Percentiles rank a stretch among this genome's conserved stretches.
phyloP scores from a whole-genome alignment of 2,797 vertebrate genomes.

The Fistularia commersonii region DNA sequence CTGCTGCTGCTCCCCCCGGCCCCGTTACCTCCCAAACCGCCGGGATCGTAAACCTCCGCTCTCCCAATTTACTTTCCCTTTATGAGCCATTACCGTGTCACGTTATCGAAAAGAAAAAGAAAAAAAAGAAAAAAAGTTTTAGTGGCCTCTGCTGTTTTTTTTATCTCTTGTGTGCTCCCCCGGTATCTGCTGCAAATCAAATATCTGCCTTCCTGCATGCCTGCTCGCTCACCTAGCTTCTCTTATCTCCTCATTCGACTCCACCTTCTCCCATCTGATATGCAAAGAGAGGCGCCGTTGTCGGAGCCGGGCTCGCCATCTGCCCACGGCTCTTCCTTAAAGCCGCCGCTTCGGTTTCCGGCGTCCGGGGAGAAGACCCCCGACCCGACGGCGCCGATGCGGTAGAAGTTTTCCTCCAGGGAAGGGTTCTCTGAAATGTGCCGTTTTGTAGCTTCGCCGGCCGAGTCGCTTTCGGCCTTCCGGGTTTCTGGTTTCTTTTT shows the following conservation, averaged over 20 bases:
- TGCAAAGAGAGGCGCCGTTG: slow-evolving; percentile 16
- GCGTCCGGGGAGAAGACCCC: slow-evolving; percentile 26
- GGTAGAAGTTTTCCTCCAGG: too few relatives aligned
- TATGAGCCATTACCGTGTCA: slow-evolving; percentile 55
- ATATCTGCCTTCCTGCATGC: slow-evolving; percentile 43
- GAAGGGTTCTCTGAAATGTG: too few relatives aligned
- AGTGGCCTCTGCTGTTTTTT: slow-evolving; percentile 37
- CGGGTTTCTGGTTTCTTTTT: too few relatives aligned
- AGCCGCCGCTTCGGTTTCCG: slow-evolving; percentile 27
- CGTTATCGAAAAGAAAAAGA: slow-evolving; percentile 17
- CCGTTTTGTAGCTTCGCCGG: too few relatives aligned
- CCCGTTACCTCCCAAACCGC: slow-evolving; percentile 19
- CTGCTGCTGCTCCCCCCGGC: too few relatives aligned
- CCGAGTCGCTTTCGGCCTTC: too few relatives aligned
- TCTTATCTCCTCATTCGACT: slow-evolving; percentile 21
- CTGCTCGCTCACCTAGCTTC: slow-evolving; percentile 17
- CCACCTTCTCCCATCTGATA: slow-evolving; percentile 19
- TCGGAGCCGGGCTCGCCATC: neutral
- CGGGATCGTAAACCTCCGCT: slow-evolving; percentile 40
- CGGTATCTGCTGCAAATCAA: slow-evolving; percentile 49
- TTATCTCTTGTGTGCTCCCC: slow-evolving; percentile 38
- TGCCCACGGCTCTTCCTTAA: slow-evolving; percentile 19
- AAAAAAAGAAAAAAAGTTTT: slow-evolving; percentile 27
- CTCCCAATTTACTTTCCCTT: slow-evolving; percentile 54
- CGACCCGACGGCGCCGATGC: too few relatives aligned